Conservation (phyloP, 2,888 invertebrate species). For the Tyria jacobaeae region DNA sequence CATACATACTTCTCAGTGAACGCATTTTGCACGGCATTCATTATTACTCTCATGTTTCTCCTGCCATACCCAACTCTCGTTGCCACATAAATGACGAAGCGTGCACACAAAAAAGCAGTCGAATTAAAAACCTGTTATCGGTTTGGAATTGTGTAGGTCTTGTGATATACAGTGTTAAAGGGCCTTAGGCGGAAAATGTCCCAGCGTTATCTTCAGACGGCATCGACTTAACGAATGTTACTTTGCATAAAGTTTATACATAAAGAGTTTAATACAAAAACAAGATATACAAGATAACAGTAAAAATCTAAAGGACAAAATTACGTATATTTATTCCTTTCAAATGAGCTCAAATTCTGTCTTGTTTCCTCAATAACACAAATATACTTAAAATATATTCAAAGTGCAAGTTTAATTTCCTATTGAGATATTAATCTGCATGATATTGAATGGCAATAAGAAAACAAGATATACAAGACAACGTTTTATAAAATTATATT, state of each 20-base stretch:
- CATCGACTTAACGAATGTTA: background rate
- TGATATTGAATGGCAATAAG: conserved; percentile 3
- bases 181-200: background rate
- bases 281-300: too few species aligned
- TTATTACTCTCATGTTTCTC: too few species aligned
- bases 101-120: too few species aligned
- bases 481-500: background rate
- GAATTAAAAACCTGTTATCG: too few species aligned
- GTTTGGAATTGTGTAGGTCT: too few species aligned
- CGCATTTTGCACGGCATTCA: too few species aligned
- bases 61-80: too few species aligned
- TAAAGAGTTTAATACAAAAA: background rate
- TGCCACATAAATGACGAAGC: too few species aligned
- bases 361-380: too few species aligned
- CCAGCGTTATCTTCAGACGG: background rate
- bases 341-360: too few species aligned
- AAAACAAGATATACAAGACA: conserved; percentile 3
- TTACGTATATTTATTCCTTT: conserved; percentile 7
- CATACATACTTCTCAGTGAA: too few species aligned
- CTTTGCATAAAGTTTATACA: background rate
- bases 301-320: too few species aligned
- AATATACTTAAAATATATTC: conserved; percentile 28
- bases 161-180: background rate
- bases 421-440: conserved; percentile 14
- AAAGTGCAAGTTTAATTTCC: conserved; percentile 18